These are phyloP conservation scores for Polypterus senegalus DNA, from an alignment of 2,113 vertebrate species.

Conservation along the genomic window DNA sequence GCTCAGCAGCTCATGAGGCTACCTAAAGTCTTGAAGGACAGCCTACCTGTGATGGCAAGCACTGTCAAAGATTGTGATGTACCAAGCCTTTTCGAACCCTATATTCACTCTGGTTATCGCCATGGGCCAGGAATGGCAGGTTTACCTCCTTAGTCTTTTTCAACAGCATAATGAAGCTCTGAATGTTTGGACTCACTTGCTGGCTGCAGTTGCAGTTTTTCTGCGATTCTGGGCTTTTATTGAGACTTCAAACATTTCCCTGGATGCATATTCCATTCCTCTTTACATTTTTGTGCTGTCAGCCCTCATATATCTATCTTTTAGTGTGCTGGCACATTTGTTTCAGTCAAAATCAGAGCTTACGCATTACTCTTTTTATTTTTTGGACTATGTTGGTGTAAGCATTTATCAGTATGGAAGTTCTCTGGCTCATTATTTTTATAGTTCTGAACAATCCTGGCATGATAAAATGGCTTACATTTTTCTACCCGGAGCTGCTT, in stretches of 20 bases:
- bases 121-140: slow-evolving; percentile 68
- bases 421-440: slow-evolving; percentile 77
- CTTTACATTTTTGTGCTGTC: slow-evolving; percentile 62
- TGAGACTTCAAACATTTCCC: slow-evolving; percentile 36
- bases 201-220: slow-evolving; percentile 59
- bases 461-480: slow-evolving; percentile 50
- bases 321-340: slow-evolving; percentile 78
- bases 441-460: slow-evolving; percentile 67
- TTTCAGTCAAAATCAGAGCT: slow-evolving; percentile 78
- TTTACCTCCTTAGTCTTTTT: slow-evolving; percentile 81
- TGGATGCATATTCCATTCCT: slow-evolving; percentile 48
- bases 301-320: slow-evolving; percentile 61
- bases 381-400: slow-evolving; percentile 80
- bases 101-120: slow-evolving; percentile 73
- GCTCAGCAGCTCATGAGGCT: slow-evolving; percentile 63
- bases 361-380: slow-evolving; percentile 82
- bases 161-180: slow-evolving; percentile 84
- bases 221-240: slow-evolving; percentile 62
- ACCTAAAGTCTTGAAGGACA: slow-evolving; percentile 50
- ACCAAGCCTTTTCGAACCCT: slow-evolving; percentile 78
- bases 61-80: slow-evolving; percentile 64
- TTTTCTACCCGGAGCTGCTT: slow-evolving; percentile 66
- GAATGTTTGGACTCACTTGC: slow-evolving; percentile 83
- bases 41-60: slow-evolving; percentile 56
- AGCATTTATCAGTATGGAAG: slow-evolving; percentile 80